Conservation (phyloP, 2,797 vertebrate species). For the Semaprochilodus insignis region DNA sequence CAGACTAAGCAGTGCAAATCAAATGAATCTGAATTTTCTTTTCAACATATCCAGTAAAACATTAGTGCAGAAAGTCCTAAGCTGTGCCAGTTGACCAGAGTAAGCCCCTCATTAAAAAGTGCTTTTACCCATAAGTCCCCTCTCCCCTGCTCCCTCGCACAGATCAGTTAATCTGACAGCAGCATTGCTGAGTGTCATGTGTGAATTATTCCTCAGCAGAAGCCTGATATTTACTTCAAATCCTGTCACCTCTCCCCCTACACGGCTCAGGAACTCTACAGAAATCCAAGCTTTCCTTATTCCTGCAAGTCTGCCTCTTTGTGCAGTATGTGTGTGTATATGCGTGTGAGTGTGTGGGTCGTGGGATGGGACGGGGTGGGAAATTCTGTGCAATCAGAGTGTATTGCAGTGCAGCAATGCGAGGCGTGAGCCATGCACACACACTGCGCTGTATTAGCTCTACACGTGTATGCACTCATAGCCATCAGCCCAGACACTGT, state of each 20-base stretch:
- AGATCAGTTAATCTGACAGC: constrained; percentile 60
- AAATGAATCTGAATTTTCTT: neutral
- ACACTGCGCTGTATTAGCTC: constrained; percentile 59
- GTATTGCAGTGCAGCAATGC: constrained; percentile 57
- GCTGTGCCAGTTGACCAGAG: constrained; percentile 24
- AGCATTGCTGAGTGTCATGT: constrained; percentile 55
- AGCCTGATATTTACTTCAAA: constrained; percentile 46
- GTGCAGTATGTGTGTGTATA: constrained; percentile 42
- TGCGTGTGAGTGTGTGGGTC: constrained; percentile 30
- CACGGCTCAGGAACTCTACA: constrained; percentile 55
- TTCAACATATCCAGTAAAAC: neutral
- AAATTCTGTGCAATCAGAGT: constrained; percentile 51
- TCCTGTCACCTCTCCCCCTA: constrained; percentile 48
- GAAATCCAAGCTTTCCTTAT: constrained; percentile 74
- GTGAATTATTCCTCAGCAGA: constrained; percentile 56
- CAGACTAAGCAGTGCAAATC: neutral
- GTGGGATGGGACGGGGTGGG: constrained; percentile 42
- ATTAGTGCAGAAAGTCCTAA: constrained; percentile 11
- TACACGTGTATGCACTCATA: constrained; percentile 72
- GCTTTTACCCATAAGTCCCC: constrained; percentile 41
- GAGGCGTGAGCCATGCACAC: constrained; percentile 40
- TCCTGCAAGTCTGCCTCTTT: constrained; percentile 67
- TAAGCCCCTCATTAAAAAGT: constrained; percentile 50
- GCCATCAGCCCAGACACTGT: constrained; percentile 72
- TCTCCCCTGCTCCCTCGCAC: constrained; percentile 20